Evolutionary conservation across 2,113 vertebrate species (phyloP).

Genomic region (Leptocoma aspasia): DNA sequence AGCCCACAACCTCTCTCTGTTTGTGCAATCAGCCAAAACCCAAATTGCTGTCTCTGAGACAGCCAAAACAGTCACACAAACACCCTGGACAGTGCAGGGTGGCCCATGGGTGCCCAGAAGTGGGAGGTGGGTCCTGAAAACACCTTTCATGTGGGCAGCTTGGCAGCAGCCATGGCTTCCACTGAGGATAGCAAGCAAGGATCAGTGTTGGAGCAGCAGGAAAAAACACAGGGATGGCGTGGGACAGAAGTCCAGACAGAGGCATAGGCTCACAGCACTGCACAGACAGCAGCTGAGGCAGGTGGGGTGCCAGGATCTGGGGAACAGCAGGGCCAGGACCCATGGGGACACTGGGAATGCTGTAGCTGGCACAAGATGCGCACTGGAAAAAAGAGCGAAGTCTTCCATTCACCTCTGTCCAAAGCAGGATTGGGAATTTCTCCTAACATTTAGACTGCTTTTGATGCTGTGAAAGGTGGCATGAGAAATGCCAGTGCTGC

Average conservation of each 20-base stretch:
- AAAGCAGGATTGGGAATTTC: background rate
- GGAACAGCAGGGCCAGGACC: background rate
- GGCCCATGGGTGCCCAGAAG: fast-evolving
- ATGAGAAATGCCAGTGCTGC: background rate
- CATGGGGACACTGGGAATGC: fast-evolving
- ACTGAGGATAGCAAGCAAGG: fast-evolving
- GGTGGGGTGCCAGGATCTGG: fast-evolving
- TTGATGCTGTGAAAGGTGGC: background rate
- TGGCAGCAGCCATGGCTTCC: fast-evolving
- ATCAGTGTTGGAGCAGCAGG: background rate
- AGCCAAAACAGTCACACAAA: background rate
- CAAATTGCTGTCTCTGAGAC: background rate
- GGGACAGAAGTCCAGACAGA: background rate
- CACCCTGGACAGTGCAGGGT: background rate
- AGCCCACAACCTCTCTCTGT: background rate
- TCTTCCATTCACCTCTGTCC: background rate
- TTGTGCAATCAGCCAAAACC: background rate
- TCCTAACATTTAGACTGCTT: background rate
- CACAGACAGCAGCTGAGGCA: background rate
- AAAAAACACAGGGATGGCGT: fast-evolving
- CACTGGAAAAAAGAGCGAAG: background rate
- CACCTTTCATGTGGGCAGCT: fast-evolving
- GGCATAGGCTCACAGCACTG: background rate
- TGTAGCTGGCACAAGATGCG: fast-evolving
- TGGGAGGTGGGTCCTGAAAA: background rate